Evolutionary conservation across 2,888 invertebrate genomes (phyloP).

Genomic region (Exocentrus adspersus): DNA sequence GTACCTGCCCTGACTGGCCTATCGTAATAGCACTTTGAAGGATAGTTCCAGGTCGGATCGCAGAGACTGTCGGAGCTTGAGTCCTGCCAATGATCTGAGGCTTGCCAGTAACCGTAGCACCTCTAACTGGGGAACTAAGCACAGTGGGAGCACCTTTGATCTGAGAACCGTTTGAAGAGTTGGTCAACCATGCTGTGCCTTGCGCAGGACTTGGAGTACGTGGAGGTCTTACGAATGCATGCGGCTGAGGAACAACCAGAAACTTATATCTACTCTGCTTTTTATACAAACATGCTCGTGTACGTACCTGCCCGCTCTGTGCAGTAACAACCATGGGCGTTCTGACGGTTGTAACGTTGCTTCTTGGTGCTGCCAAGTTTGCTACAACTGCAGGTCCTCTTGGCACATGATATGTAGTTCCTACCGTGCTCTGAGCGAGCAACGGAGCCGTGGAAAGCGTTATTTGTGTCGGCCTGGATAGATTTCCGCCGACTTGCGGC

Average conservation of each 20-base stretch:
- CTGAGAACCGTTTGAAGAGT: constrained; percentile 59
- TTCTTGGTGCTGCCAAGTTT: constrained; percentile 76
- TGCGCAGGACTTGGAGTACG: constrained; percentile 62
- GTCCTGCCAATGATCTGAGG: constrained; percentile 58
- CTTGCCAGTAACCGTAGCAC: constrained; percentile 58
- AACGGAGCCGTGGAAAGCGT: constrained; percentile 59
- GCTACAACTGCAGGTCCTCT: constrained; percentile 80
- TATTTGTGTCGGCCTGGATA: constrained; percentile 59
- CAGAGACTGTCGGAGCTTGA: constrained; percentile 56
- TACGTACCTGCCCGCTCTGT: constrained; percentile 51
- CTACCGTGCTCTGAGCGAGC: constrained; percentile 54
- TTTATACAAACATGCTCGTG: background rate
- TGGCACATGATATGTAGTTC: constrained; percentile 62
- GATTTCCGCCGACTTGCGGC: constrained; percentile 43
- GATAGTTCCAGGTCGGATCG: constrained; percentile 59
- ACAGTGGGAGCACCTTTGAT: constrained; percentile 61
- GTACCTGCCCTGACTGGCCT: constrained; percentile 58
- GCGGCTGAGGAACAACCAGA: constrained; percentile 24
- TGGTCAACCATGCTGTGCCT: constrained; percentile 59
- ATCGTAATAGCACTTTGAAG: constrained; percentile 61
- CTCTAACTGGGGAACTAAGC: constrained; percentile 59
- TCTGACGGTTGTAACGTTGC: constrained; percentile 67
- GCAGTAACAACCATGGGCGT: constrained; percentile 60
- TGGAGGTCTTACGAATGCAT: constrained; percentile 59
- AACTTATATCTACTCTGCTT: background rate